Evolutionary conservation across 2,113 vertebrate genomes (phyloP).

Genomic region (Rhegmatorhina hoffmannsi): DNA sequence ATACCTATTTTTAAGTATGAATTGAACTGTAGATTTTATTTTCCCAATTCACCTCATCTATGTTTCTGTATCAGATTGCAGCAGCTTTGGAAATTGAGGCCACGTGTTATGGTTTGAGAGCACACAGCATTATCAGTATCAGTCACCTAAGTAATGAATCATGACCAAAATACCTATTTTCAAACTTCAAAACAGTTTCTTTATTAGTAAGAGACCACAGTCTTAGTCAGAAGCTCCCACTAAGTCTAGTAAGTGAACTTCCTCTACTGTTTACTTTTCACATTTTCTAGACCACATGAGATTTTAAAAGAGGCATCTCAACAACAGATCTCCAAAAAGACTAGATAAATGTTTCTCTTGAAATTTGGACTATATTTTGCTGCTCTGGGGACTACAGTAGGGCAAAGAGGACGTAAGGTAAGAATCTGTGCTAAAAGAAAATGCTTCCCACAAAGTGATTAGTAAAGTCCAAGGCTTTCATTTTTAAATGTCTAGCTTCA

Average conservation of each 20-base stretch:
- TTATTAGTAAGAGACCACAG: background rate
- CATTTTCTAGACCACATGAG: background rate
- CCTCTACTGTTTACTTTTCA: background rate
- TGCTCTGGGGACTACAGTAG: background rate
- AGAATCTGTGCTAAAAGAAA: background rate
- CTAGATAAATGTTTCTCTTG: background rate
- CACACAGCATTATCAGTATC: background rate
- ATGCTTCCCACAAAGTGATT: background rate
- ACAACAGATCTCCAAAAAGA: background rate
- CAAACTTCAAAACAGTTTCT: conserved; percentile 23
- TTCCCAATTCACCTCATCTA: background rate
- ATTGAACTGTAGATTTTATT: background rate
- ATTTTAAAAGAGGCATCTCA: background rate
- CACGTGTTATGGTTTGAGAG: background rate
- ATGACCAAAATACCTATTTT: background rate
- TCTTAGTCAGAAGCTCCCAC: conserved; percentile 8
- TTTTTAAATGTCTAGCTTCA: background rate
- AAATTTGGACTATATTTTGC: background rate
- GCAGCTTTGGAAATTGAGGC: background rate
- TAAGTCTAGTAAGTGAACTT: background rate
- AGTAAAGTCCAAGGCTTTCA: background rate
- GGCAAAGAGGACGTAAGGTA: background rate
- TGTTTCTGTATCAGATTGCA: background rate
- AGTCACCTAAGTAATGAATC: background rate
- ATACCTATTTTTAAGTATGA: background rate